Evolutionary conservation across 2,113 vertebrate species (phyloP), one percentile per base, ranked within the genome.

Genomic region (Raja brachyura): DNA sequence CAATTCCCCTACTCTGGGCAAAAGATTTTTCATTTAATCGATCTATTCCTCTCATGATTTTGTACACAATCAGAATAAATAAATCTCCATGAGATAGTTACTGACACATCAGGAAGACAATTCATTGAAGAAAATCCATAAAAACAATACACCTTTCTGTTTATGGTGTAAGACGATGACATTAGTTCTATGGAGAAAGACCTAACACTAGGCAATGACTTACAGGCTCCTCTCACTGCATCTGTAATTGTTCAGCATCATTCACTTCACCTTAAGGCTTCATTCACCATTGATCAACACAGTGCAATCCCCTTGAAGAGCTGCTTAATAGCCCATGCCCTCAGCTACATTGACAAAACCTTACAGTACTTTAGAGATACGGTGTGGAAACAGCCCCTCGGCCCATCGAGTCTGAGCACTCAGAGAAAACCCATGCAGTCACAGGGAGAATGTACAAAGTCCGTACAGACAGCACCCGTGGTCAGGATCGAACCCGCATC

Each of bases 51-150:
- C 39, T 48, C 39, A 48, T 48, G 39, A 48, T 48, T 48, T 48
- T 48, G 39, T 48, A 48, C 39, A 48, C 39, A 48, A 48, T 13
- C 20, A 88, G 31, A 88, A 63, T 63, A 63, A 88, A 88, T 88
- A 88, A 31, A 63, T 63, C 59, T 88, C 31, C 59, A 86, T 86
- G 83, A 88, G 59, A 31, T 88, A 63, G 56, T 31, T 59, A 63
- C 28, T 88, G 83, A 31, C 59, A 88, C 59, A 88, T 88, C 59
- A 88, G 28, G 61, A 61, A n/a, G 83, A 63, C 83, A 88, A 63
- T 4, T 63, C 83, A 31, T 61, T 31, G 56, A 28, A 56, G 59
- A 63, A 63, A 63, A 63, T 85, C 56, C 28, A 31, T 63, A 13
- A 88, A 66, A 88, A 66, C 83, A 88, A 88, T 88, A 63, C 59